Evolutionary conservation across 2,888 invertebrate species (phyloP).

Genomic region (Philereme transversata): DNA sequence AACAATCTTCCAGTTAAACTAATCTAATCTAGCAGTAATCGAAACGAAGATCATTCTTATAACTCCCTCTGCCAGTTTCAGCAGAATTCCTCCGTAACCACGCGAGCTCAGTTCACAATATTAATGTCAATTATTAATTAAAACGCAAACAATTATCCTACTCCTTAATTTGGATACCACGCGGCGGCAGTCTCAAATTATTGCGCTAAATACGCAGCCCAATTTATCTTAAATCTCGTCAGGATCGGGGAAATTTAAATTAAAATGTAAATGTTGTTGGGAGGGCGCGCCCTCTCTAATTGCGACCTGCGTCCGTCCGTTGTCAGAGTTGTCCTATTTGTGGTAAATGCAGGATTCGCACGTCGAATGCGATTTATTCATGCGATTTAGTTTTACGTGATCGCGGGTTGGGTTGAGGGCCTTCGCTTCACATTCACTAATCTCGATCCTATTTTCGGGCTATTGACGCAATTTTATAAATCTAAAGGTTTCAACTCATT

Average conservation of each 20-base stretch:
- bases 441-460: constrained; percentile 19
- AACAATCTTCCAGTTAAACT: not conserved
- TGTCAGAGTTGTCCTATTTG: constrained; percentile 63
- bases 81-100: constrained; percentile 25
- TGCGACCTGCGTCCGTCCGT: constrained; percentile 68
- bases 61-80: constrained; percentile 19
- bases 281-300: constrained; percentile 72
- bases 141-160: constrained; percentile 73
- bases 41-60: constrained; percentile 25
- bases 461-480: constrained; percentile 25
- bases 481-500: constrained; percentile 12
- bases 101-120: constrained; percentile 54
- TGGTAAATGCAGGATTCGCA: constrained; percentile 49
- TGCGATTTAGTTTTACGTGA: constrained; percentile 35
- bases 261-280: constrained; percentile 81
- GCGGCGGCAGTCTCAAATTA: constrained; percentile 70
- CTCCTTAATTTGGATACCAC: constrained; percentile 69
- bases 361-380: constrained; percentile 46
- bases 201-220: constrained; percentile 75
- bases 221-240: constrained; percentile 81
- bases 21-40: not conserved
- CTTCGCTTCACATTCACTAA: constrained; percentile 30
- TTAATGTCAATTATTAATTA: constrained; percentile 76
- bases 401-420: constrained; percentile 21
- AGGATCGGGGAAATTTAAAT: constrained; percentile 80